A percentile compares a stretch with the other conserved stretches of the same genome.
Evolutionary conservation across 2,797 vertebrate species (phyloP).

Genomic region (Cetoscarus ocellatus): DNA sequence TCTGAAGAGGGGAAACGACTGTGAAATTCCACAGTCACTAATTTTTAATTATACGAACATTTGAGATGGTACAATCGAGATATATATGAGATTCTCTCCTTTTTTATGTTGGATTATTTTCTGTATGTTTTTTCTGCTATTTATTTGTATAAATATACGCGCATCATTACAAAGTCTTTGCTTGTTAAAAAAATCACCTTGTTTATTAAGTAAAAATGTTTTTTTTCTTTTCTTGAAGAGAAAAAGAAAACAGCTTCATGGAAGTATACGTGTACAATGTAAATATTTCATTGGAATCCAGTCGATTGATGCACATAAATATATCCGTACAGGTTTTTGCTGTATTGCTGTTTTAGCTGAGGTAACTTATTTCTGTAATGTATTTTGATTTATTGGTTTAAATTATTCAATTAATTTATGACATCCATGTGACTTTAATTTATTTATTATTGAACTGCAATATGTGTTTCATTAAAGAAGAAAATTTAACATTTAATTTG

Average conservation of each 20-base stretch:
- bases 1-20: slow-evolving; percentile 73
- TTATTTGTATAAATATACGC: slow-evolving; percentile 90
- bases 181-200: slow-evolving; percentile 91
- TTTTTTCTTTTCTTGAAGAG: slow-evolving; percentile 78
- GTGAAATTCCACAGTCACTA: slow-evolving; percentile 72
- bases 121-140: slow-evolving; percentile 85
- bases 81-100: slow-evolving; percentile 83
- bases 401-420: slow-evolving; percentile 90
- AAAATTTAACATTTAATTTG: slow-evolving; percentile 91
- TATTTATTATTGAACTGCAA: slow-evolving; percentile 93
- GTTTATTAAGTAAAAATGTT: slow-evolving; percentile 87
- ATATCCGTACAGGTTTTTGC: slow-evolving; percentile 96
- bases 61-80: slow-evolving; percentile 85
- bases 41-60: slow-evolving; percentile 66
- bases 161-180: slow-evolving; percentile 88
- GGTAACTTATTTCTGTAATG: slow-evolving; percentile 92
- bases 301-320: slow-evolving; percentile 92
- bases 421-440: slow-evolving; percentile 93
- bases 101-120: slow-evolving; percentile 83
- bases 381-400: slow-evolving; percentile 85
- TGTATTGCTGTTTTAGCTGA: slow-evolving; percentile 95
- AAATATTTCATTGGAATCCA: slow-evolving; percentile 94
- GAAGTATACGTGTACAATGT: slow-evolving; percentile 91
- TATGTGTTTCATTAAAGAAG: slow-evolving; percentile 97
- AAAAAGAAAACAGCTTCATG: slow-evolving; percentile 84